Evolutionary conservation across 2,888 invertebrate species (phyloP).

Genomic region (Ochlodes sylvanus): DNA sequence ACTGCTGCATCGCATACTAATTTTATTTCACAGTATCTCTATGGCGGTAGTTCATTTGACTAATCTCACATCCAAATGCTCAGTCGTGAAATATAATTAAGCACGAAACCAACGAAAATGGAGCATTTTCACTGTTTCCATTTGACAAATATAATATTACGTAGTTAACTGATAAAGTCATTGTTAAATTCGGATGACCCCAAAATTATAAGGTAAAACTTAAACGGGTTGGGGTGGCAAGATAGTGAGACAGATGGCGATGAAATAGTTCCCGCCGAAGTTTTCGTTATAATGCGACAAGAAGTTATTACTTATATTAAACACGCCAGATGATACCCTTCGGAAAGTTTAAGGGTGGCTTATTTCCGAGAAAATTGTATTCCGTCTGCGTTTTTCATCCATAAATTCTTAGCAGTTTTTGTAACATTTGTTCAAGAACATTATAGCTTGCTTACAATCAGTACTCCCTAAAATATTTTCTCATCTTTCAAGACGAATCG

Average conservation of each 20-base stretch:
- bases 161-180: neutral
- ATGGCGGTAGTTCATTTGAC: too few relatives aligned
- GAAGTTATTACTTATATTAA: slow-evolving; percentile 51
- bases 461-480: slow-evolving; percentile 4
- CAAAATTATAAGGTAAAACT: slow-evolving; percentile 32
- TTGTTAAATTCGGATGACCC: slow-evolving; percentile 6
- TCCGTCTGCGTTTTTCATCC: slow-evolving; percentile 7
- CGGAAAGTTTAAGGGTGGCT: slow-evolving; percentile 29
- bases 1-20: neutral
- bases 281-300: slow-evolving; percentile 53
- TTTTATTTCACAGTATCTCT: neutral
- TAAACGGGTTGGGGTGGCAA: slow-evolving; percentile 41
- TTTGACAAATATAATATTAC: too few relatives aligned
- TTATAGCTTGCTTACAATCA: slow-evolving; percentile 2
- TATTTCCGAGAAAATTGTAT: slow-evolving; percentile 31
- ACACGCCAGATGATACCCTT: slow-evolving; percentile 46
- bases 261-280: slow-evolving; percentile 48
- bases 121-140: too few relatives aligned
- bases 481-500: slow-evolving; percentile 8
- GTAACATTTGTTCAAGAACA: neutral
- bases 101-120: too few relatives aligned
- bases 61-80: too few relatives aligned
- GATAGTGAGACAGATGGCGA: slow-evolving; percentile 48
- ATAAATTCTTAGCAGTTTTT: slow-evolving; percentile 3
- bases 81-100: too few relatives aligned